Evolutionary conservation across 2,888 invertebrate genomes (phyloP).

Genomic region (Stenoptilia bipunctidactyla): DNA sequence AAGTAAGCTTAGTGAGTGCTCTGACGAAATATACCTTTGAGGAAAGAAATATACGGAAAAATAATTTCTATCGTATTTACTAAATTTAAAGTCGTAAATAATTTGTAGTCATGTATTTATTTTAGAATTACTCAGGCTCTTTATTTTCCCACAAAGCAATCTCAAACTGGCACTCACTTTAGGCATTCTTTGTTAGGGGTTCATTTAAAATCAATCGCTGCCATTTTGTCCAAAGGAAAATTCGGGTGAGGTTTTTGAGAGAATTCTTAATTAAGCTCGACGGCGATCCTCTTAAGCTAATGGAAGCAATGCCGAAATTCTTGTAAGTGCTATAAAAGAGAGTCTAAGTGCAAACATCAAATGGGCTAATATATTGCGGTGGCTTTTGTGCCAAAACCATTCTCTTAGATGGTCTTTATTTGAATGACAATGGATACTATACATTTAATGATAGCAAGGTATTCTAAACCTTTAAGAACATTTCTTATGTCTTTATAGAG

Average conservation of each 20-base stretch:
- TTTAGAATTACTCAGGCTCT: too few relatives aligned
- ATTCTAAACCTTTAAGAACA: too few relatives aligned
- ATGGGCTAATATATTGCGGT: conserved; percentile 25
- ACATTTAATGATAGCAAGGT: too few relatives aligned
- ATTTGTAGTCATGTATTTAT: too few relatives aligned
- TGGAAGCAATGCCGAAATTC: conserved; percentile 52
- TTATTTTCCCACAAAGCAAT: too few relatives aligned
- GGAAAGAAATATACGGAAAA: too few relatives aligned
- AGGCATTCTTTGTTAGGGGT: conserved; percentile 43
- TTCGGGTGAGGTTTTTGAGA: conserved; percentile 55
- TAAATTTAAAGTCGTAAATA: too few relatives aligned
- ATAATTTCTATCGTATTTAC: too few relatives aligned
- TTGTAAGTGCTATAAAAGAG: conserved; percentile 48
- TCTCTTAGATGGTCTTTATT: not conserved
- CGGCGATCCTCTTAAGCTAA: conserved; percentile 60
- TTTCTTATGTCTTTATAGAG: too few relatives aligned
- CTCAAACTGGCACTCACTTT: conserved; percentile 34
- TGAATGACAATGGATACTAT: too few relatives aligned
- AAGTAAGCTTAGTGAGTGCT: too few relatives aligned
- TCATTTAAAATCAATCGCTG: conserved; percentile 67
- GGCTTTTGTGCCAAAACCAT: conserved; percentile 6
- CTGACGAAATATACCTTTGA: too few relatives aligned
- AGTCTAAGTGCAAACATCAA: conserved; percentile 31
- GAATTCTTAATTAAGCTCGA: conserved; percentile 66
- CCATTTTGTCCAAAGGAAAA: conserved; percentile 46